phyloP scores from a whole-genome alignment of 2,888 invertebrate genomes.

The Drosophila kokeensis region DNA sequence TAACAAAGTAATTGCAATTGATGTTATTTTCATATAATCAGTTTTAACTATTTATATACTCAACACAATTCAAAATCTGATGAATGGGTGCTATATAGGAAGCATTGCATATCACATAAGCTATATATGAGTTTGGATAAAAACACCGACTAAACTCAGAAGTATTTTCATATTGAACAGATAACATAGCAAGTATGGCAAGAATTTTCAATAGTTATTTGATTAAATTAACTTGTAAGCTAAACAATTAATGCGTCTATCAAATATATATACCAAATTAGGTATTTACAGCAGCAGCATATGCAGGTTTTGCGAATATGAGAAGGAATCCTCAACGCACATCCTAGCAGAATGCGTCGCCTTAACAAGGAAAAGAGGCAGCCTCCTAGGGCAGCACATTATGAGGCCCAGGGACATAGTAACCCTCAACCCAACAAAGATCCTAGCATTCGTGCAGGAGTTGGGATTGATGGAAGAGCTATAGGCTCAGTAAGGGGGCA shows the following conservation, averaged over 20 bases:
- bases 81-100: neutral
- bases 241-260: neutral
- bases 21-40: constrained; percentile 29
- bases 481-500: no score
- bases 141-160: neutral
- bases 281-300: no score
- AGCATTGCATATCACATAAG: neutral
- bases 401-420: no score
- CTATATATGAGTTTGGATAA: neutral
- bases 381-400: no score
- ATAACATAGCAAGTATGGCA: neutral
- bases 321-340: no score
- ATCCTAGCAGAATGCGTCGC: no score
- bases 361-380: no score
- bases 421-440: no score
- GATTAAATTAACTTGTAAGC: neutral
- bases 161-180: neutral
- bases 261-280: neutral
- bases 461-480: no score
- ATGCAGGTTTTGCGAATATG: no score
- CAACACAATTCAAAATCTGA: neutral
- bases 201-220: neutral
- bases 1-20: constrained; percentile 26
- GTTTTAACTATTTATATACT: constrained; percentile 11
- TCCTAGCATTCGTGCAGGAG: no score